Base-by-base conservation (phyloP, 2,113 vertebrate genomes). In the Callospermophilus lateralis region DNA sequence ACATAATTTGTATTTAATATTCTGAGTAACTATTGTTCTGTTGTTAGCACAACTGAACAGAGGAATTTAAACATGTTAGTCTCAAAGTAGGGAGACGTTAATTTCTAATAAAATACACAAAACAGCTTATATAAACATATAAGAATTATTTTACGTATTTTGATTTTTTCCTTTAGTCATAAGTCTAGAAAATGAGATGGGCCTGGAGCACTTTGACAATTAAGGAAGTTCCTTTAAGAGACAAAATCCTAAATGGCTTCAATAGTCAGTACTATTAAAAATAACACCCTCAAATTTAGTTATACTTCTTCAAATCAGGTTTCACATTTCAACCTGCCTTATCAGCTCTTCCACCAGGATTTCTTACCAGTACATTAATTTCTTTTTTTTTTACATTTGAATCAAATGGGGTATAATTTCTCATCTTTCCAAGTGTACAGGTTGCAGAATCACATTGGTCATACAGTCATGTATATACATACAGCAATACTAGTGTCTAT, bases 1-100 rank as follows among this genome's bases (percentile, higher is more conserved):
- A 81, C 19, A 89, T 84, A 95, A 95, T 96, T 94, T 58, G 0
- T 26, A 98, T 96, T 97, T 95, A 97, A 96, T 96, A 87, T 94
- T 17, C 12, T 89, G 78, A 70, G 32, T 2, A 87, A 30, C 6
- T 94, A 13, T 96, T 93, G 3, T 84, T 80, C 86, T 0, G 28
- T 77, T 95, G 76, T 4, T 70, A 94, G 37, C 85, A 28, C 61
- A 32, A 85, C 12, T 45, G 30, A 89, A 61, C 3, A 79, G 8
- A 1, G 37, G 42, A 84, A 90, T 93, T 48, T 84, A 84, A 93
- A 83, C 24, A 73, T n/a, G 58, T 73, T 74, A 61, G 28, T 72
- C 8, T 93, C 10, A 6, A 42, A 74, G 24, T 90, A 45, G 81
- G 4, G 45, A 95, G 17, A 97, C 0, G 2, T 90, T 74, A 93